These are phyloP conservation scores for Eupsittula cactorum DNA, from an alignment of 2,113 vertebrate species.

Conservation along the genomic window DNA sequence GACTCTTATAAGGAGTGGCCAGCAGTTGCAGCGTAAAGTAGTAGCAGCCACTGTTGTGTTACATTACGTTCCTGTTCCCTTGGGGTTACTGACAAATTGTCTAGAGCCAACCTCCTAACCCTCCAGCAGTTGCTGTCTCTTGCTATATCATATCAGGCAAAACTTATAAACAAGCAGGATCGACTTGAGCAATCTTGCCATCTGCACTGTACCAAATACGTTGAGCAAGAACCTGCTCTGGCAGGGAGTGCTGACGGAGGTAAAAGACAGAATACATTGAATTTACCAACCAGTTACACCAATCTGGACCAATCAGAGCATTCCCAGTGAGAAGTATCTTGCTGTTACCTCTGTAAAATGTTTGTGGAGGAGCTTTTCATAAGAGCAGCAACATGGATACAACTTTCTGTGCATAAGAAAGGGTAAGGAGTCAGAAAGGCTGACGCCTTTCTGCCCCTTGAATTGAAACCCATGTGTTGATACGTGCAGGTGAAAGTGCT, in stretches of 20 bases:
- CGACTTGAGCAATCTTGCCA: slow-evolving; percentile 82
- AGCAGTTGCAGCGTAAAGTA: background rate
- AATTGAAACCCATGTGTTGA: background rate
- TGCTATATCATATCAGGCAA: slow-evolving; percentile 78
- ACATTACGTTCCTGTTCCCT: background rate
- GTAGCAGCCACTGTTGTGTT: background rate
- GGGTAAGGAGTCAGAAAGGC: background rate
- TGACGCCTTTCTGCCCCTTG: background rate
- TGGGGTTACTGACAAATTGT: slow-evolving; percentile 79
- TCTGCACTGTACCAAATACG: slow-evolving; percentile 85
- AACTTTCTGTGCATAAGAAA: background rate
- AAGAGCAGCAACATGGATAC: background rate
- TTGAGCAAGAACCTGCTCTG: slow-evolving; percentile 67
- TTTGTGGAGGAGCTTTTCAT: background rate
- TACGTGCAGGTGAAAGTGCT: slow-evolving; percentile 76
- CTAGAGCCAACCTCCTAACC: slow-evolving; percentile 75
- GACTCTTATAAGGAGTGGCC: background rate
- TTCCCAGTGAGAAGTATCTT: background rate
- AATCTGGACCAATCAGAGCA: background rate
- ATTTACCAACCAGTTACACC: background rate
- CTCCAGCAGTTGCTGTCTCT: slow-evolving; percentile 79
- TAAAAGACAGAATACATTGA: slow-evolving; percentile 70
- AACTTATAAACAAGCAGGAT: slow-evolving; percentile 79
- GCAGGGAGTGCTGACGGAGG: slow-evolving; percentile 71
- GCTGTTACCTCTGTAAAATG: background rate